Percentiles rank a stretch among this genome's conserved stretches.
Evolutionary conservation across 2,113 vertebrate species (phyloP).

Genomic region (Morone saxatilis): DNA sequence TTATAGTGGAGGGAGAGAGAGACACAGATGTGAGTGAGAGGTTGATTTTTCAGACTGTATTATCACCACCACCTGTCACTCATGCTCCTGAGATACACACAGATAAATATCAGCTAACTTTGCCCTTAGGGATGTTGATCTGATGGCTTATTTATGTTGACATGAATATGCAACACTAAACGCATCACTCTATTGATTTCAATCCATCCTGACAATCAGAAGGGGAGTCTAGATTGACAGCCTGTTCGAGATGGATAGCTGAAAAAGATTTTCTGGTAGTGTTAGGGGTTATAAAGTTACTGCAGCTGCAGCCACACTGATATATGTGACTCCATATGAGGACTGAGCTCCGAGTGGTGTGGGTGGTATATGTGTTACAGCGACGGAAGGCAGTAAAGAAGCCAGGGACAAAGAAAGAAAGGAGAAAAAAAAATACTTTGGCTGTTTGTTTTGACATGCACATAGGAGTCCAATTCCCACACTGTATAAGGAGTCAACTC

Average conservation of each 20-base stretch:
- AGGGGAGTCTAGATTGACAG: background rate
- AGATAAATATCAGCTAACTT: slow-evolving; percentile 45
- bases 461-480: background rate
- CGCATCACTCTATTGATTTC: slow-evolving; percentile 23
- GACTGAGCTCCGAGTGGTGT: background rate
- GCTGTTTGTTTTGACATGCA: background rate
- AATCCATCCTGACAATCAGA: background rate
- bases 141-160: slow-evolving; percentile 49
- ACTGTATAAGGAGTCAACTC: too few relatives aligned
- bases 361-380: background rate
- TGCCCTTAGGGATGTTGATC: slow-evolving; percentile 42
- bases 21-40: slow-evolving; percentile 28
- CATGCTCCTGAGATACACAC: slow-evolving; percentile 24
- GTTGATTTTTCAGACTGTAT: slow-evolving; percentile 45
- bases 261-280: slow-evolving; percentile 4
- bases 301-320: background rate
- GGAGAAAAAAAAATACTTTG: background rate
- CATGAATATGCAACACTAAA: slow-evolving; percentile 38
- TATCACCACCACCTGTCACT: slow-evolving; percentile 55
- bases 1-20: slow-evolving; percentile 22
- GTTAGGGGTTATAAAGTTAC: slow-evolving; percentile 13
- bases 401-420: background rate
- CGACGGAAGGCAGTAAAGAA: background rate
- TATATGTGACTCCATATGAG: background rate
- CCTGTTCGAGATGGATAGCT: background rate